Conservation (phyloP, 2,888 invertebrate genomes). For the Eupithecia insigniata region DNA sequence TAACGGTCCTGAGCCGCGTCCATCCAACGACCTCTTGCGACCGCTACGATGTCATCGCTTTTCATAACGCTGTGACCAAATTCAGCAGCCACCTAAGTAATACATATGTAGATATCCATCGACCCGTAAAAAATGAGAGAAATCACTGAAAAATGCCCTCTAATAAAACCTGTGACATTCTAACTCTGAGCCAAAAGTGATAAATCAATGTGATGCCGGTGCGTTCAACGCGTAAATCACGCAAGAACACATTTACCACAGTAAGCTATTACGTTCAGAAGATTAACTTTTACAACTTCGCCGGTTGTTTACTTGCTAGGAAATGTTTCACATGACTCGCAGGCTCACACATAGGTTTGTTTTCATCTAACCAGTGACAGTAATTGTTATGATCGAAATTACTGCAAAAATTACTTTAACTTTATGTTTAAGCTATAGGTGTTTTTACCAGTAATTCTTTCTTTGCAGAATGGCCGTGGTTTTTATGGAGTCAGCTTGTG, state of each 20-base stretch:
- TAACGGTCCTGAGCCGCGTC: no score
- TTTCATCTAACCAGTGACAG: not conserved
- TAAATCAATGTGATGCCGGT: conserved; percentile 46
- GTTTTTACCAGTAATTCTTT: not conserved
- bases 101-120: conserved; percentile 2
- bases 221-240: conserved; percentile 45
- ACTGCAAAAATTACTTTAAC: not conserved
- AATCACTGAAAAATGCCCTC: conserved; percentile 30
- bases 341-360: not conserved
- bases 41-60: no score
- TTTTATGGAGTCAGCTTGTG: not conserved
- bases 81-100: not conserved
- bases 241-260: conserved; percentile 28
- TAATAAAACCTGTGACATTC: conserved; percentile 41
- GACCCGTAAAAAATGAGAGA: conserved; percentile 22
- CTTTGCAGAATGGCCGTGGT: not conserved
- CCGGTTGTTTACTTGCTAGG: conserved; percentile 3
- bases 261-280: conserved; percentile 19
- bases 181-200: conserved; percentile 39
- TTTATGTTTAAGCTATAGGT: not conserved
- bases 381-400: not conserved
- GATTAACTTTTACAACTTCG: not conserved
- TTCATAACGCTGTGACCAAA: not conserved
- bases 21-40: no score
- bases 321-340: not conserved